Evolutionary conservation across 2,797 vertebrate species (phyloP).

Genomic region (Micromesistius poutassou): DNA sequence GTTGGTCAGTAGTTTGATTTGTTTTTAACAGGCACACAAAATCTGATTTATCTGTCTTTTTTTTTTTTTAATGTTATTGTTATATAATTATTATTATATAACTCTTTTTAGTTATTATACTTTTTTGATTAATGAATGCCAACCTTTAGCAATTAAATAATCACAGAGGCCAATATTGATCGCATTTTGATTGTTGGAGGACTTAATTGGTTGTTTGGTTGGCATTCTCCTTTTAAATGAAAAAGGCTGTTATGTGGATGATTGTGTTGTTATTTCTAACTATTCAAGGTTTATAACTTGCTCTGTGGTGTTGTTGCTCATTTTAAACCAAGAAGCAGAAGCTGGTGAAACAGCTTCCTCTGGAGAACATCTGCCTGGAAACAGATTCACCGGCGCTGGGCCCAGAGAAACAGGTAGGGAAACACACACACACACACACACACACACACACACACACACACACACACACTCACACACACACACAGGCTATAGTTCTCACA

Average conservation of each 20-base stretch:
- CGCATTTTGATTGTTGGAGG: background rate
- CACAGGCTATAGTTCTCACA: no score
- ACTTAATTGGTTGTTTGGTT: background rate
- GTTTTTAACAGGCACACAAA: no score
- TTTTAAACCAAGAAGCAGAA: conserved; percentile 92
- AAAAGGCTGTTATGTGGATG: background rate
- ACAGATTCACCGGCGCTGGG: conserved; percentile 93
- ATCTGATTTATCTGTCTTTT: no score
- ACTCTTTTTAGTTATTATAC: no score
- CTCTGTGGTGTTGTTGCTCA: conserved; percentile 40
- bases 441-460: no score
- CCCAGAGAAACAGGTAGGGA: conserved; percentile 84
- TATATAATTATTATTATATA: no score
- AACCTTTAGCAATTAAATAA: background rate
- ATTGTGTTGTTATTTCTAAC: no score
- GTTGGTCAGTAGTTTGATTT: no score
- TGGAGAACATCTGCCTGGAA: conserved; percentile 92
- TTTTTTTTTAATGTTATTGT: no score
- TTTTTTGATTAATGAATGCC: background rate
- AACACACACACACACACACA: background rate
- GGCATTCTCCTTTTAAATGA: conserved; percentile 6
- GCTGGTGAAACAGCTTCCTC: conserved; percentile 89
- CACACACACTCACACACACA: no score
- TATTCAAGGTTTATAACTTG: conserved; percentile 35
- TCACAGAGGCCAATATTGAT: background rate